Conservation (phyloP, 2,888 invertebrate genomes). For the Nemurella pictetii region DNA sequence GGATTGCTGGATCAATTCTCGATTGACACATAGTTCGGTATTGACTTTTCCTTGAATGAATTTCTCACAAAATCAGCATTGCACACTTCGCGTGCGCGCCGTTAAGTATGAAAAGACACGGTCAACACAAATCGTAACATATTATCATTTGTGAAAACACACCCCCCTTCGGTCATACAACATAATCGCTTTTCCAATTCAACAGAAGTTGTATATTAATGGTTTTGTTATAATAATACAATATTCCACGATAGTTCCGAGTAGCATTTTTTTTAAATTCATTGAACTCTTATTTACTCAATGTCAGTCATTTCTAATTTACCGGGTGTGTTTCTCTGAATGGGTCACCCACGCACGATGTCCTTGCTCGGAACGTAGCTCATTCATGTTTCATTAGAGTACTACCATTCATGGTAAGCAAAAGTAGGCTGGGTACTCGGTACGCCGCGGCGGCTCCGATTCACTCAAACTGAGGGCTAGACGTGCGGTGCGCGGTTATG, state of each 20-base stretch:
- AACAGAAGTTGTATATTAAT: background rate
- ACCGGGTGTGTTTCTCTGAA: background rate
- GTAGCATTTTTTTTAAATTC: background rate
- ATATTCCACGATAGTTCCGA: conserved; percentile 12
- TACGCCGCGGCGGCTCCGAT: no score
- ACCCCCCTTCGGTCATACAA: background rate
- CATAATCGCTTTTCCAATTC: background rate
- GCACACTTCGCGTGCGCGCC: background rate
- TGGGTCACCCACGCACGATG: background rate
- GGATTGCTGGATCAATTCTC: no score
- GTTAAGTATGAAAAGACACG: background rate
- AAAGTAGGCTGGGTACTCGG: no score
- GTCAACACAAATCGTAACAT: background rate
- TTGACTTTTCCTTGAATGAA: background rate
- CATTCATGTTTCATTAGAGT: background rate
- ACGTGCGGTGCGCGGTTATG: no score
- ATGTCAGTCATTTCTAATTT: background rate
- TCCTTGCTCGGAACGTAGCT: background rate
- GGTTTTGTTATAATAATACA: background rate
- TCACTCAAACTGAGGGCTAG: no score
- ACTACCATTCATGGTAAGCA: background rate
- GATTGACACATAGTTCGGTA: background rate
- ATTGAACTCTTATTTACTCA: background rate
- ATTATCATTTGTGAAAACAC: background rate
- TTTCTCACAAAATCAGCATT: background rate